phyloP scores from a whole-genome alignment of 92 coral and sea anemone genomes.

The Epizoanthus scotinus region DNA sequence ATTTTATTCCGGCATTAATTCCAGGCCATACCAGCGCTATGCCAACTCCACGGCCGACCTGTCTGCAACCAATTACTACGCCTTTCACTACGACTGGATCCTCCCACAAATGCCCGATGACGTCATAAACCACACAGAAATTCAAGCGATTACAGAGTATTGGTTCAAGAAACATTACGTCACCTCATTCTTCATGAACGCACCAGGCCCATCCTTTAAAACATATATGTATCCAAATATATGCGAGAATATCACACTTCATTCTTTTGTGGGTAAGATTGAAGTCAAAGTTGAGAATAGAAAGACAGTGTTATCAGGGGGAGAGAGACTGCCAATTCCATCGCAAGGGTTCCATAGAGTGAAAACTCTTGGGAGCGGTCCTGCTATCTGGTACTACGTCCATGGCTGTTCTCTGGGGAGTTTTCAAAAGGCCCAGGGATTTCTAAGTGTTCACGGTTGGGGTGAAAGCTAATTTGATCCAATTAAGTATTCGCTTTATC shows the following conservation, averaged over 20 bases:
- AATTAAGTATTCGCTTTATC: no score
- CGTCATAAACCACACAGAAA: conserved; percentile 41
- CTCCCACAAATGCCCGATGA: conserved; percentile 62
- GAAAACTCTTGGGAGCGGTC: conserved; percentile 33
- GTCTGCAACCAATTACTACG: conserved; percentile 47
- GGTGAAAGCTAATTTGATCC: background rate
- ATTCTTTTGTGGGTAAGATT: conserved; percentile 23
- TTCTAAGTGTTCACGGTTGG: conserved; percentile 45
- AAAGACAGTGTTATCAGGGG: conserved; percentile 26
- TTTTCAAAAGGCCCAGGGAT: conserved; percentile 52
- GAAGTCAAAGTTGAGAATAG: conserved; percentile 14
- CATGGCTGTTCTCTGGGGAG: conserved; percentile 48
- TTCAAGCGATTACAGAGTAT: background rate
- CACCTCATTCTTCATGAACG: conserved; percentile 54
- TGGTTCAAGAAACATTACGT: conserved; percentile 38
- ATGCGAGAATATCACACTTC: conserved; percentile 39
- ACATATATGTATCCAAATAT: conserved; percentile 29
- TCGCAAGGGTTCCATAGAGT: conserved; percentile 48
- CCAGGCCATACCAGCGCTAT: conserved; percentile 62
- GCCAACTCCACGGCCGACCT: conserved; percentile 43
- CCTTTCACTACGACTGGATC: conserved; percentile 61
- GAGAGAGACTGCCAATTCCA: conserved; percentile 50
- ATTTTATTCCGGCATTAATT: background rate
- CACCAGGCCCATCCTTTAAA: conserved; percentile 35
- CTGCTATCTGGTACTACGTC: conserved; percentile 64